A percentile compares a stretch with the other conserved stretches of the same genome.
Evolutionary conservation across 1,140 invertebrate species (phyloP).

Genomic region (Globodera ellingtonae): DNA sequence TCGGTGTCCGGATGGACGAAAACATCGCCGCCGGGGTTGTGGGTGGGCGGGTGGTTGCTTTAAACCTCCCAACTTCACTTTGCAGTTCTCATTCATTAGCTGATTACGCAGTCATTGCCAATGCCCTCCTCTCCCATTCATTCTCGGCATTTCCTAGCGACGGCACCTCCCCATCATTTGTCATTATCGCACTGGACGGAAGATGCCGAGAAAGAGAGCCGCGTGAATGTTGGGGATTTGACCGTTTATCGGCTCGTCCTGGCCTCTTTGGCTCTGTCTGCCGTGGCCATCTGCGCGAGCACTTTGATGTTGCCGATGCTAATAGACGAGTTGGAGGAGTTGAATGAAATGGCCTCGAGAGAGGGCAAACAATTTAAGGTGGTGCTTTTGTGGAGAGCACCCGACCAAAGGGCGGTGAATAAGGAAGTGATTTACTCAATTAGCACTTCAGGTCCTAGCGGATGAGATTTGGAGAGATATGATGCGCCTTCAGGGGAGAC

Average conservation of each 20-base stretch:
- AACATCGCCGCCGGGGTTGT: too few species aligned
- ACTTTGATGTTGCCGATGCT: conserved; percentile 22
- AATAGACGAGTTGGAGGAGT: conserved; percentile 33
- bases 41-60: too few species aligned
- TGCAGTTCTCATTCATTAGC: background rate
- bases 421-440: too few species aligned
- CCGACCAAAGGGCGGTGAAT: background rate
- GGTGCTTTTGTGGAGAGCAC: background rate
- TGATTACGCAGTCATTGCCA: background rate
- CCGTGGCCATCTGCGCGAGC: conserved; percentile 19
- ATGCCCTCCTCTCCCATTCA: background rate
- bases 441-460: conserved; percentile 13
- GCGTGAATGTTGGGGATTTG: background rate
- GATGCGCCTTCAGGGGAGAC: conserved; percentile 10
- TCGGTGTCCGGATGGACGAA: too few species aligned
- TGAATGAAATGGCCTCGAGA: conserved; percentile 12
- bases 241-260: conserved; percentile 13
- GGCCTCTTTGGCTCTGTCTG: conserved; percentile 16
- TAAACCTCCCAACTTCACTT: background rate
- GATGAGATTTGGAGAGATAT: conserved; percentile 34
- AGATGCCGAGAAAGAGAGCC: background rate
- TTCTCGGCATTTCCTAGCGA: background rate
- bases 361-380: conserved; percentile 31
- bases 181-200: background rate
- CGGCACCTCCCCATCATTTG: background rate